phyloP scores from a whole-genome alignment of 2,888 invertebrate genomes.

The Pherbina coryleti region DNA sequence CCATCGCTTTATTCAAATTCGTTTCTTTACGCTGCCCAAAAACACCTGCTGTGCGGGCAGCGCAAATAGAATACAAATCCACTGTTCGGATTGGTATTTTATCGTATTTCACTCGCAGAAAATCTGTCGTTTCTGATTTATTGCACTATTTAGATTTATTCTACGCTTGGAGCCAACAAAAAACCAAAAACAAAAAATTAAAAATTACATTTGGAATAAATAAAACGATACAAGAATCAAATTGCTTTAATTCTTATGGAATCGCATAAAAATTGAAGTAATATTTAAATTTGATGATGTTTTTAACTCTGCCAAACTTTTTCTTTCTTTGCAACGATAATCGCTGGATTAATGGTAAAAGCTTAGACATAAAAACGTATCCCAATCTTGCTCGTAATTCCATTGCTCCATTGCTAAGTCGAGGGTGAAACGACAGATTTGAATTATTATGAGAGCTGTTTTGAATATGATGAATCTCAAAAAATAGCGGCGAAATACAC shows the following conservation, averaged over 20 bases:
- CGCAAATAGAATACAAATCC: conserved; percentile 37
- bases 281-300: no score
- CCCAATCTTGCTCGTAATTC: no score
- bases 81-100: conserved; percentile 32
- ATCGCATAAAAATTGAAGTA: background rate
- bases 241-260: conserved; percentile 4
- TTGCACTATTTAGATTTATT: conserved; percentile 62
- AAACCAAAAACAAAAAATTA: no score
- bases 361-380: no score
- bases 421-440: no score
- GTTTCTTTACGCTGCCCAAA: conserved; percentile 4
- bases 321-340: no score
- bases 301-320: no score
- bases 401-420: no score
- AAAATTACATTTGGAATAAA: conserved; percentile 22
- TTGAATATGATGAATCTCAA: conserved; percentile 5
- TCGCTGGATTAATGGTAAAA: no score
- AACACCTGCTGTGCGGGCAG: conserved; percentile 30
- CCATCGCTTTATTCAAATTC: conserved; percentile 26
- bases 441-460: background rate
- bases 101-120: conserved; percentile 31
- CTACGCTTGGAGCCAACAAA: background rate
- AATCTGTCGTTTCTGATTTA: conserved; percentile 62
- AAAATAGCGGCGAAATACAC: background rate
- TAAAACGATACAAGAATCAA: conserved; percentile 24